phyloP scores from a whole-genome alignment of 2,888 invertebrate genomes.

The Helleia helle region DNA sequence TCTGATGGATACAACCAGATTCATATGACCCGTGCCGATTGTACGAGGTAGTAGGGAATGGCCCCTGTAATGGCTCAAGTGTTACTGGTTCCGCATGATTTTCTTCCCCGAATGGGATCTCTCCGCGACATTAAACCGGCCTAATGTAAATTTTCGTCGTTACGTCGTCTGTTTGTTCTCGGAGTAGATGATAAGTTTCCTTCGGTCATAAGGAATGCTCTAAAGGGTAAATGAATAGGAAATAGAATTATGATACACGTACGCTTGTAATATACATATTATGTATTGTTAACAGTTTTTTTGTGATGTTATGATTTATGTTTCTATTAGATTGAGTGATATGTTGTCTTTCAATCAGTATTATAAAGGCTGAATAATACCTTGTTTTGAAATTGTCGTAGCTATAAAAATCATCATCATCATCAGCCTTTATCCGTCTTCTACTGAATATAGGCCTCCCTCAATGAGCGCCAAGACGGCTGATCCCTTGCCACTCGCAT shows the following conservation, averaged over 20 bases:
- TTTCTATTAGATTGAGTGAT: no score
- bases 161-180: constrained; percentile 50
- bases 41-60: constrained; percentile 21
- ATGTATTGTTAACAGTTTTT: background rate
- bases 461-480: no score
- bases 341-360: no score
- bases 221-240: constrained; percentile 8
- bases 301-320: no score
- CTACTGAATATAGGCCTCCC: no score
- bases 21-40: constrained; percentile 29
- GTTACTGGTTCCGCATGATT: constrained; percentile 40
- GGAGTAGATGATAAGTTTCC: constrained; percentile 34
- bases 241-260: constrained; percentile 4
- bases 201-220: no score
- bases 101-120: constrained; percentile 65
- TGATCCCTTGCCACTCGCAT: no score
- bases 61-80: constrained; percentile 32
- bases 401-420: no score
- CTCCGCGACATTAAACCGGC: constrained; percentile 66
- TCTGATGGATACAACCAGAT: constrained; percentile 44
- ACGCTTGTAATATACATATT: background rate
- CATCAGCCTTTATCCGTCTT: no score
- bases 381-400: no score
- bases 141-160: constrained; percentile 68
- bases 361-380: no score